These are phyloP conservation scores for Sebastes taczanowskii DNA, from an alignment of 2,797 vertebrate species.

Conservation along the genomic window DNA sequence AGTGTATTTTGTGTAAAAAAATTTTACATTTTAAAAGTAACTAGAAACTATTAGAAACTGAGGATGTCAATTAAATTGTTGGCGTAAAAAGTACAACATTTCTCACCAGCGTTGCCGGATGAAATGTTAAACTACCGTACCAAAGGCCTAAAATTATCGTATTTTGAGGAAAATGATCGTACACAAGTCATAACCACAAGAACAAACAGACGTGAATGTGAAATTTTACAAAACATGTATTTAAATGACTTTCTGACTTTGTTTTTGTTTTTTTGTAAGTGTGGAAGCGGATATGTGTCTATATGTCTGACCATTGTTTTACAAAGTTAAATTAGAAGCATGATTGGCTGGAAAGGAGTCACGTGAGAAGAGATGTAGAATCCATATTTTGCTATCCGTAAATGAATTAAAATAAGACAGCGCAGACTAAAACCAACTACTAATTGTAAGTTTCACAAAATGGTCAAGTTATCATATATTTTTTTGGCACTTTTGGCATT, in stretches of 20 bases:
- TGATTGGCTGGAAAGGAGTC: too few species aligned
- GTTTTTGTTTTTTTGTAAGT: neutral
- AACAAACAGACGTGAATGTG: neutral
- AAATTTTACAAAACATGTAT: neutral
- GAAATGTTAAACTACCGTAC: neutral
- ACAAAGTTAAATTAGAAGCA: neutral
- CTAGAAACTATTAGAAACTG: neutral
- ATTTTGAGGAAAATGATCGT: neutral
- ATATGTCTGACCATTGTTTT: neutral
- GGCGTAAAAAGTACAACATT: too few species aligned
- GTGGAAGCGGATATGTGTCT: fast-evolving
- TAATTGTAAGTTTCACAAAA: neutral
- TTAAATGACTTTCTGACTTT: neutral
- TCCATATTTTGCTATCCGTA: neutral
- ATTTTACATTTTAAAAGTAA: neutral
- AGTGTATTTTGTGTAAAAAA: neutral
- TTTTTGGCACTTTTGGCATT: neutral
- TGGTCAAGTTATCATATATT: too few species aligned
- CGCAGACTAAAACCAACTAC: neutral
- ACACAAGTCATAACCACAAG: neutral
- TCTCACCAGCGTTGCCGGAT: neutral
- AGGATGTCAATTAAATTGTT: neutral
- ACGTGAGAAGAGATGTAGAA: too few species aligned
- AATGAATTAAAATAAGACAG: neutral
- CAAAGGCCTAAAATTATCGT: neutral